Evolutionary conservation across 2,797 vertebrate species (phyloP).

Genomic region (Triplophysa yarkandensis): DNA sequence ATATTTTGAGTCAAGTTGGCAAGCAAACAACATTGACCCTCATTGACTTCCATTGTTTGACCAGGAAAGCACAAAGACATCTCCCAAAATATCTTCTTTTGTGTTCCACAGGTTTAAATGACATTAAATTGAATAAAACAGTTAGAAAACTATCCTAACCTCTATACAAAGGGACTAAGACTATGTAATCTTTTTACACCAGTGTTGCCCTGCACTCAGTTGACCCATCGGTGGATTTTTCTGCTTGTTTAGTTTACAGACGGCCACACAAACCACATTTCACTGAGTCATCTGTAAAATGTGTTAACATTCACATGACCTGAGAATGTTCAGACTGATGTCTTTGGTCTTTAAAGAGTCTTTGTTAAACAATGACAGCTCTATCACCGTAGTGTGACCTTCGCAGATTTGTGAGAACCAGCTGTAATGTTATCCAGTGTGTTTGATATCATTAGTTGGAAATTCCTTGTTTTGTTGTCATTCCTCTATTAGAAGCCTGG

Average conservation of each 20-base stretch:
- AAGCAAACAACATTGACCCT: no score
- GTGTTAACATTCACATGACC: slow-evolving; percentile 29
- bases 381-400: neutral
- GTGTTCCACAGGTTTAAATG: no score
- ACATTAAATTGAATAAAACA: no score
- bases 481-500: neutral
- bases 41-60: no score
- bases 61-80: no score
- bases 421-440: neutral
- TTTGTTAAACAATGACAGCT: slow-evolving; percentile 8
- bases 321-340: slow-evolving; percentile 10
- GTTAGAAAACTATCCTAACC: neutral
- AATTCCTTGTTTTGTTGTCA: neutral
- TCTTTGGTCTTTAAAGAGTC: slow-evolving; percentile 11
- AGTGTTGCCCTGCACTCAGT: neutral
- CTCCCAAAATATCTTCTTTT: no score
- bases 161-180: neutral
- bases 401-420: slow-evolving; percentile 1
- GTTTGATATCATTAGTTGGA: neutral
- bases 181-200: neutral
- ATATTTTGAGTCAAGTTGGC: no score
- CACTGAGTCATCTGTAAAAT: neutral
- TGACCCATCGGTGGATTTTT: neutral
- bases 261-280: neutral
- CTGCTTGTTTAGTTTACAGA: neutral